Evolutionary conservation across 2,888 invertebrate genomes (phyloP).

Genomic region (Cheilosia scutellata): DNA sequence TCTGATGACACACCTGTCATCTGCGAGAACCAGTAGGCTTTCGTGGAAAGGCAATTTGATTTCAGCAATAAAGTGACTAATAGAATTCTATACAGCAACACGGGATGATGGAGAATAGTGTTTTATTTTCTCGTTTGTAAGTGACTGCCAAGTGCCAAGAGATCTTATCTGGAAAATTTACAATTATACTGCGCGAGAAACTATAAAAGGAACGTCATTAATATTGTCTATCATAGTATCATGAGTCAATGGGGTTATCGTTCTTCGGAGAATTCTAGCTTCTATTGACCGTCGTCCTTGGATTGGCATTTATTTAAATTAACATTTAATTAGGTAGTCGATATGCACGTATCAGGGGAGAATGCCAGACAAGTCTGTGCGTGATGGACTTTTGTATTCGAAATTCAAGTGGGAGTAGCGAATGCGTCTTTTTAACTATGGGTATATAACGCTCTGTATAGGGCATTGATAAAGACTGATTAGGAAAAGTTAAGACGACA

Average conservation of each 20-base stretch:
- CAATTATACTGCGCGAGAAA: slow-evolving; percentile 38
- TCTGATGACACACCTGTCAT: slow-evolving; percentile 41
- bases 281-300: slow-evolving; percentile 3
- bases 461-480: too few species aligned
- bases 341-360: neutral
- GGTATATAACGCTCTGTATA: too few species aligned
- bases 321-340: slow-evolving; percentile 11
- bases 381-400: neutral
- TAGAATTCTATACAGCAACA: neutral
- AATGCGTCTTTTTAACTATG: neutral
- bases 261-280: slow-evolving; percentile 18
- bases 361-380: neutral
- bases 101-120: slow-evolving; percentile 3
- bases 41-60: slow-evolving; percentile 51
- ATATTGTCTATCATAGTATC: slow-evolving; percentile 5
- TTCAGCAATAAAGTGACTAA: slow-evolving; percentile 55
- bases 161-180: slow-evolving; percentile 40
- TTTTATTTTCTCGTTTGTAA: neutral
- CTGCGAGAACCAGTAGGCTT: slow-evolving; percentile 7
- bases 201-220: slow-evolving; percentile 30
- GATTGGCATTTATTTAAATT: slow-evolving; percentile 15
- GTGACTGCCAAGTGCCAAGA: slow-evolving; percentile 24
- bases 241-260: slow-evolving; percentile 20
- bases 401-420: neutral
- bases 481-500: too few species aligned